Evolutionary conservation across 2,888 invertebrate species (phyloP).

Genomic region (Pseudococcus longispinus): DNA sequence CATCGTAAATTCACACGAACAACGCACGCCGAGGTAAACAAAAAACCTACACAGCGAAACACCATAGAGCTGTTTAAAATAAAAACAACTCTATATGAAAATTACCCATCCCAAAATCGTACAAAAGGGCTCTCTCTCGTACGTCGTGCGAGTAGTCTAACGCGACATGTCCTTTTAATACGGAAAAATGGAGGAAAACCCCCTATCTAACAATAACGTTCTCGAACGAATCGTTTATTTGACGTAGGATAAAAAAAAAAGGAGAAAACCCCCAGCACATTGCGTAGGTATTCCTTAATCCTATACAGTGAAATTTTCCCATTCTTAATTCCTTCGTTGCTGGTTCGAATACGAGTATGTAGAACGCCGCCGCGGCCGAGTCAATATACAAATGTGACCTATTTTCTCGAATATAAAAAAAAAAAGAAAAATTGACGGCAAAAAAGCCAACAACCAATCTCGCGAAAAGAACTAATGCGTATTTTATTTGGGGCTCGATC

Average conservation of each 20-base stretch:
- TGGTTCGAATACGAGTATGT: not conserved
- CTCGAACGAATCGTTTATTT: conserved; percentile 10
- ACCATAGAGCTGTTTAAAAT: not conserved
- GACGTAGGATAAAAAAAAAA: not conserved
- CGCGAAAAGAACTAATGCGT: not conserved
- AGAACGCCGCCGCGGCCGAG: not conserved
- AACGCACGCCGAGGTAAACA: not conserved
- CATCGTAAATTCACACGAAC: not conserved
- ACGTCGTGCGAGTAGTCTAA: not conserved
- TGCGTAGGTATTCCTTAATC: not conserved
- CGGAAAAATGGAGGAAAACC: not conserved
- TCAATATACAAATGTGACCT: conserved; percentile 39
- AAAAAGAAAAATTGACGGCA: not conserved
- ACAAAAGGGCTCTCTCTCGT: not conserved
- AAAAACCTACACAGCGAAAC: not conserved
- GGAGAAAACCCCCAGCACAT: not conserved
- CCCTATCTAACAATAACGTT: not conserved
- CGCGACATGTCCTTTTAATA: not conserved
- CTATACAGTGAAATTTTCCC: not conserved
- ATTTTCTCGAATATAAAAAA: not conserved
- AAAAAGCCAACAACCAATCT: not conserved
- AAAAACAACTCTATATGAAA: conserved; percentile 18
- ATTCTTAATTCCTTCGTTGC: not conserved
- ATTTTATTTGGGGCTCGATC: not conserved
- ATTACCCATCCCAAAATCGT: not conserved